phyloP scores from a whole-genome alignment of 1,140 invertebrate species.

The Habropoda laboriosa region DNA sequence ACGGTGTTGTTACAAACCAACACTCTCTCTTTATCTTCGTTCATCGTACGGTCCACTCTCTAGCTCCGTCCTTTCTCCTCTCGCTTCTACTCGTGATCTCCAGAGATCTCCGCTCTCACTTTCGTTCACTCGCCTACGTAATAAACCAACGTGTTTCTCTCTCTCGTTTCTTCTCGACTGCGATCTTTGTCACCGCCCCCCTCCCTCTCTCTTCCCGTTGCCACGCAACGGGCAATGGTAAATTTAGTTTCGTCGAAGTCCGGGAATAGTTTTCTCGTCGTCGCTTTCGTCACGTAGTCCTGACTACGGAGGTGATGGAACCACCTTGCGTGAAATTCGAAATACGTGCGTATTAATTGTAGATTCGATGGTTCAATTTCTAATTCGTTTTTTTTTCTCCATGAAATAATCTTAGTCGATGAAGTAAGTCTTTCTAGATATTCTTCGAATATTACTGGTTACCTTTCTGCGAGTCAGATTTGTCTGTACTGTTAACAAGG shows the following conservation, averaged over 20 bases:
- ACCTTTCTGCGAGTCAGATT: too few relatives aligned
- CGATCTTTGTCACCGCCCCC: background rate
- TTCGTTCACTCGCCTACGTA: slow-evolving; percentile 25
- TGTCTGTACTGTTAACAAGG: background rate
- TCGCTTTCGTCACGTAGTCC: background rate
- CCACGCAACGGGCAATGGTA: too few relatives aligned
- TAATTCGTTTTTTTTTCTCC: too few relatives aligned
- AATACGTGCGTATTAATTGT: too few relatives aligned
- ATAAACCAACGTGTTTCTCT: background rate
- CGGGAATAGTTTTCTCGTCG: background rate
- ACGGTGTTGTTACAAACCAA: slow-evolving; percentile 56
- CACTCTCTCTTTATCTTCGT: slow-evolving; percentile 14
- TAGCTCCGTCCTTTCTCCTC: background rate
- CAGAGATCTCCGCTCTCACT: slow-evolving; percentile 54
- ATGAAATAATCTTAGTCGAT: too few relatives aligned
- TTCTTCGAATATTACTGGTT: too few relatives aligned
- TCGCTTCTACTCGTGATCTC: background rate
- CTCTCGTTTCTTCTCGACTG: background rate
- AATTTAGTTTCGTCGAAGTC: slow-evolving; percentile 3
- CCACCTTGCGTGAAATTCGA: background rate
- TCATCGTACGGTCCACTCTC: background rate
- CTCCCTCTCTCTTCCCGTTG: too few relatives aligned
- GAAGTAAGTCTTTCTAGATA: too few relatives aligned
- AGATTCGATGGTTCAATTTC: too few relatives aligned
- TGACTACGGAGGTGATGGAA: background rate